Evolutionary conservation across 2,797 vertebrate genomes (phyloP).

Genomic region (Bucorvus abyssinicus): DNA sequence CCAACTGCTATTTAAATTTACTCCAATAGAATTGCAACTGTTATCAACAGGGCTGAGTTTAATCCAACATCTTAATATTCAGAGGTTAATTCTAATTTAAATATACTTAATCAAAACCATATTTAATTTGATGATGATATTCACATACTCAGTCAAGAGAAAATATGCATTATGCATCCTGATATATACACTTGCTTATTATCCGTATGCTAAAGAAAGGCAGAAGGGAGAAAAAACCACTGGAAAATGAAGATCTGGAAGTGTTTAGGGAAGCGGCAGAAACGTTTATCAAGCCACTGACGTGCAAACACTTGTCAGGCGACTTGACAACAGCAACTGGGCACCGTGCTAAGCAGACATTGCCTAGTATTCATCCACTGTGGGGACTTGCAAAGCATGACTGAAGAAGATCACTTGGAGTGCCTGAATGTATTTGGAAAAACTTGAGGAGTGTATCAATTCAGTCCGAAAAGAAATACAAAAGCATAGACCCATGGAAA

Average conservation of each 20-base stretch:
- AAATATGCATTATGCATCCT: background rate
- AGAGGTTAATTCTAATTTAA: background rate
- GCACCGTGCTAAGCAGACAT: background rate
- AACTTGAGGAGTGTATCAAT: background rate
- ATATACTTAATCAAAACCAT: background rate
- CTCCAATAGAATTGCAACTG: background rate
- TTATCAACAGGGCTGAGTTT: background rate
- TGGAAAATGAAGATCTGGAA: background rate
- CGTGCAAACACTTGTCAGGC: background rate
- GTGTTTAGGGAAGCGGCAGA: background rate
- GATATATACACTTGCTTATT: background rate
- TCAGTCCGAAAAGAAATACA: background rate
- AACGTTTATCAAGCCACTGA: background rate
- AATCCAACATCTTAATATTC: background rate
- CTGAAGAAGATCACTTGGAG: background rate
- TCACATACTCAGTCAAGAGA: background rate
- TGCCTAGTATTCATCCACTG: background rate
- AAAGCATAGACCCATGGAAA: background rate
- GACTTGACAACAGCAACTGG: background rate
- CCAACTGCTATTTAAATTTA: background rate
- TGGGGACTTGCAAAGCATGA: background rate
- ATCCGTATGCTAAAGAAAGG: background rate
- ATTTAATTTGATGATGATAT: background rate
- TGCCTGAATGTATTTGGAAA: background rate
- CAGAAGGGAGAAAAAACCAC: background rate